Evolutionary conservation across 2,888 invertebrate genomes (phyloP).

Genomic region (Clepsis dumicolana): DNA sequence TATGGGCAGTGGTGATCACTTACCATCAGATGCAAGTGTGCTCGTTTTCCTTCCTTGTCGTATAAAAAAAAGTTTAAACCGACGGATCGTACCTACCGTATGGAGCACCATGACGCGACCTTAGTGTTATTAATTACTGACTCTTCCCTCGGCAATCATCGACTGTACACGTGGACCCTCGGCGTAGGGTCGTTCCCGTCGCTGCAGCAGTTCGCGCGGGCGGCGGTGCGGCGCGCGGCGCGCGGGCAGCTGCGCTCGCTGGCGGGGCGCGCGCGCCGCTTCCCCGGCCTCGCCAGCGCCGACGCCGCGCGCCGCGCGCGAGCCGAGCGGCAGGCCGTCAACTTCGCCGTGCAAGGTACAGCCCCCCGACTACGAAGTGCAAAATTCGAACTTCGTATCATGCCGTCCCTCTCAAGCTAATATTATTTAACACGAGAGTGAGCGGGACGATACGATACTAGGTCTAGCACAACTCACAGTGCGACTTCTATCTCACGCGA

Average conservation of each 20-base stretch:
- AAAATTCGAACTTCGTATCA: too few relatives aligned
- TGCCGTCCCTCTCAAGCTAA: too few relatives aligned
- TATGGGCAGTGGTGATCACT: too few relatives aligned
- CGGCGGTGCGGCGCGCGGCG: constrained; percentile 60
- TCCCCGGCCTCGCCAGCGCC: constrained; percentile 52
- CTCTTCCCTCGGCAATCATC: neutral
- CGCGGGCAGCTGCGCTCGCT: constrained; percentile 53
- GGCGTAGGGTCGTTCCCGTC: constrained; percentile 66
- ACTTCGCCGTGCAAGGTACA: constrained; percentile 80
- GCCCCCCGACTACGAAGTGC: neutral
- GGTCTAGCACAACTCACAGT: too few relatives aligned
- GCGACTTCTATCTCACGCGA: too few relatives aligned
- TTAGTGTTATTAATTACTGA: too few relatives aligned
- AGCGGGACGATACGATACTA: too few relatives aligned
- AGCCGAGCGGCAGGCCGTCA: constrained; percentile 79
- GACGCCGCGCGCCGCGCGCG: constrained; percentile 59
- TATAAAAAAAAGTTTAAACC: too few relatives aligned
- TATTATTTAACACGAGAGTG: neutral
- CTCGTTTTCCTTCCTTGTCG: too few relatives aligned
- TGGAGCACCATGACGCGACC: too few relatives aligned
- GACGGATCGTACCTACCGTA: too few relatives aligned
- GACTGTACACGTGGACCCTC: neutral
- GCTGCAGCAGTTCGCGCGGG: constrained; percentile 67
- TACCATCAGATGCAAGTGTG: too few relatives aligned
- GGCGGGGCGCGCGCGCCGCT: constrained; percentile 62